Conservation (phyloP, 2,888 invertebrate genomes). For the Eulithis prunata region DNA sequence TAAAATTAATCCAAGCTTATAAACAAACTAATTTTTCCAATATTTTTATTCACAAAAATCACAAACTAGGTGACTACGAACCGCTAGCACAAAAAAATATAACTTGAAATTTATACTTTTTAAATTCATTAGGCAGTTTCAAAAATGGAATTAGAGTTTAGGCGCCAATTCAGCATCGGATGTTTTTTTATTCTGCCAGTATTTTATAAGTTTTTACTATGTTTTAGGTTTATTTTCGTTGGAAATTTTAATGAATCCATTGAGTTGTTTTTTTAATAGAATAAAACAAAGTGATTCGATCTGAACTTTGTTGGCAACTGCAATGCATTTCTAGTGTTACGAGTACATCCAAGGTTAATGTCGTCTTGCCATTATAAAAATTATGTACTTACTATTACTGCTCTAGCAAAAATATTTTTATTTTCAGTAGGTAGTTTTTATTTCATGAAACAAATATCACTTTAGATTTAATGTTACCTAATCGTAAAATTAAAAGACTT, state of each 20-base stretch:
- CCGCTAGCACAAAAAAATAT: conserved; percentile 15
- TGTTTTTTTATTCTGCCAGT: conserved; percentile 6
- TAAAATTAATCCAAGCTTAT: conserved; percentile 9
- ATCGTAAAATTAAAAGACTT: too few species aligned
- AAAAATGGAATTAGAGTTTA: conserved; percentile 14
- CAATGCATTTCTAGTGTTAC: conserved; percentile 46
- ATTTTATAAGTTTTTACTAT: conserved; percentile 7
- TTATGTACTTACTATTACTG: conserved; percentile 40
- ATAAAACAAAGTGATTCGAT: conserved; percentile 33
- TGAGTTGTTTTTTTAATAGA: conserved; percentile 9
- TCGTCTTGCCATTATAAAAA: conserved; percentile 45
- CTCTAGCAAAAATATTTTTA: too few species aligned
- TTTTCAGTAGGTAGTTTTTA: too few species aligned
- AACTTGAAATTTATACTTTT: background rate
- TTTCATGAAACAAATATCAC: too few species aligned
- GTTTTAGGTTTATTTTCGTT: background rate
- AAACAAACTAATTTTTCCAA: background rate
- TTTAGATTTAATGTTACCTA: too few species aligned
- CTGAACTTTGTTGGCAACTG: conserved; percentile 62
- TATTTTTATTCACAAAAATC: background rate
- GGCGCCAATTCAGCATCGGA: conserved; percentile 12
- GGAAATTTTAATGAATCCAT: conserved; percentile 7
- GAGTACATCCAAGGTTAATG: conserved; percentile 60
- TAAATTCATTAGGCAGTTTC: conserved; percentile 2
- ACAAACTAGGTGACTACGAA: background rate